These are phyloP conservation scores for Parthenolecanium corni DNA, from an alignment of 2,888 invertebrate species.

Conservation along the genomic window DNA sequence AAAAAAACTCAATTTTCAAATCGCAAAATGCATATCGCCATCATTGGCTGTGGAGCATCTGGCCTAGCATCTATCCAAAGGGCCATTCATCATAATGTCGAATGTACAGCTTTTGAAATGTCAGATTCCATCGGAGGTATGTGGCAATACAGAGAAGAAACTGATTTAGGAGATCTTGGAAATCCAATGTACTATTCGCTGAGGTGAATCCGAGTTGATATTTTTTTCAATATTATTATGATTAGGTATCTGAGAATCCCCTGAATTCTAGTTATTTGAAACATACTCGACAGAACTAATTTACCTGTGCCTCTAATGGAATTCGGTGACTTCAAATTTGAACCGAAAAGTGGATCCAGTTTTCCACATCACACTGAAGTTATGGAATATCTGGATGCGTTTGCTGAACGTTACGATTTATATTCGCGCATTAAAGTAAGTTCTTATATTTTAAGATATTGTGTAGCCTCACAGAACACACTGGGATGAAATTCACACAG, in stretches of 20 bases:
- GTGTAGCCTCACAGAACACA: no score
- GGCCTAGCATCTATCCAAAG: conserved; percentile 26
- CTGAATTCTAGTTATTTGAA: no score
- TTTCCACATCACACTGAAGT: conserved; percentile 56
- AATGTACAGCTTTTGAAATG: conserved; percentile 63
- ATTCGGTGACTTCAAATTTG: conserved; percentile 72
- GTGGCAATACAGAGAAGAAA: conserved; percentile 73
- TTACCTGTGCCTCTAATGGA: conserved; percentile 89
- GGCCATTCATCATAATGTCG: conserved; percentile 19
- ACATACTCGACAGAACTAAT: conserved; percentile 63
- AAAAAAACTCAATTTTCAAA: no score
- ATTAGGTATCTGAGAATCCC: no score
- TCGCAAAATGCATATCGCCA: conserved; percentile 19
- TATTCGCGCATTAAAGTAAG: conserved; percentile 49
- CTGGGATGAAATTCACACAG: no score
- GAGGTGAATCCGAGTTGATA: conserved; percentile 44
- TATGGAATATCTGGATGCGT: conserved; percentile 54
- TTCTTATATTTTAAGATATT: no score
- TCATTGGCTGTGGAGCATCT: conserved; percentile 27
- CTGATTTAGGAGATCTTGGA: conserved; percentile 63
- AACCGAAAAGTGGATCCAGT: conserved; percentile 49
- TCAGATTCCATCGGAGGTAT: conserved; percentile 68
- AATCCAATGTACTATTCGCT: conserved; percentile 85
- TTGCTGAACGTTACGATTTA: conserved; percentile 52
- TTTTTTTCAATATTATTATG: no score